Percentiles rank a stretch among this genome's conserved stretches.
phyloP scores from a whole-genome alignment of 2,113 vertebrate species.

The Sorex araneus region DNA sequence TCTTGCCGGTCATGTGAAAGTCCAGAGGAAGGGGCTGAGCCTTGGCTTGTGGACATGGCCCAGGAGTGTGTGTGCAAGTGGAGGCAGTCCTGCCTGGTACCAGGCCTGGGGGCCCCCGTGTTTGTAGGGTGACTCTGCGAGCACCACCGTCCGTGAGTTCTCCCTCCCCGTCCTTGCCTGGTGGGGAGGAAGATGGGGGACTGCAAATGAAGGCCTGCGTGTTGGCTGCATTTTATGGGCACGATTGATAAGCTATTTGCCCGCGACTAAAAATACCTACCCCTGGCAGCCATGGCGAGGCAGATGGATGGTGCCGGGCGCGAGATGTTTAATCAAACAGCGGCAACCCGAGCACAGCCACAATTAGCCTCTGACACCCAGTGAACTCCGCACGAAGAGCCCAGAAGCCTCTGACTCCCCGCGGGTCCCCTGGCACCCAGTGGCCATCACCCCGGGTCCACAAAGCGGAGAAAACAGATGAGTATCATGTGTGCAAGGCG shows the following conservation, averaged over 20 bases:
- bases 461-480: conserved; percentile 64
- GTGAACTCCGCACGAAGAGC: conserved; percentile 77
- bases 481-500: conserved; percentile 31
- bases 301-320: conserved; percentile 63
- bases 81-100: background rate
- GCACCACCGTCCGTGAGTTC: background rate
- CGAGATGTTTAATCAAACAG: conserved; percentile 82
- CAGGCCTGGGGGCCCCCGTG: background rate
- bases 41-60: background rate
- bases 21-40: background rate
- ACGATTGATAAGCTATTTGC: conserved; percentile 81
- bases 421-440: conserved; percentile 48
- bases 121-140: conserved; percentile 45
- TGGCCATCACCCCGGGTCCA: conserved; percentile 49
- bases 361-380: conserved; percentile 80
- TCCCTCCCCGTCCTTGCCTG: conserved; percentile 61
- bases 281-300: conserved; percentile 57
- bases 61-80: background rate
- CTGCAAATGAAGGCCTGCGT: conserved; percentile 68
- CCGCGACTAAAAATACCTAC: conserved; percentile 79
- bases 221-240: conserved; percentile 65
- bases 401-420: conserved; percentile 74
- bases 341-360: conserved; percentile 66
- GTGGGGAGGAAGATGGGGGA: conserved; percentile 53
- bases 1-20: background rate